Base-by-base conservation (phyloP, 1,140 invertebrate genomes). In the Phenacoccus solenopsis region DNA sequence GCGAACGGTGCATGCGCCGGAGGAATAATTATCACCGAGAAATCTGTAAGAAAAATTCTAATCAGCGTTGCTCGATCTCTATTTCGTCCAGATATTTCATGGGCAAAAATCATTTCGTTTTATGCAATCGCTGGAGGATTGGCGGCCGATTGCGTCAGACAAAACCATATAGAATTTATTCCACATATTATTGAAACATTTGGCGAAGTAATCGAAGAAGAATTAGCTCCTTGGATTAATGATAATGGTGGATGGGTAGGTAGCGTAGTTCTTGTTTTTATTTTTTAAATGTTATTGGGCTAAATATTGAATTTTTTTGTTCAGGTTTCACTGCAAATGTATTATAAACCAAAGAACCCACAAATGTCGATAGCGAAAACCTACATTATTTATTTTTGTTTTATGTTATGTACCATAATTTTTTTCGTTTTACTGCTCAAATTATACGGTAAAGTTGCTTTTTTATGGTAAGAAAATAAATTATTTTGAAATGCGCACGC, bases 201-300 rank as follows among this genome's bases (percentile, higher is more conserved):
- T 72, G 82, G 80, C 0, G 81, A 84, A 67, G 80, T 88, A 10
- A 78, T 89, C 1, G 86, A 88, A 75, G 83, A 87, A 73, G 82
- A 86, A 70, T 74, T 89, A 2, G 86, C 85, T 3, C 74, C 79
- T 21, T 90, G 87, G 87, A 85, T 90, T 7, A 83, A 85, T 70
- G 80, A 84, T 20, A 88, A 87, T 75, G 87, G 87, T 27, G 88
- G 87, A 75, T 89, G 88, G 87, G 87, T 88, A 78, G 79, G 79
- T 70, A 32, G 5, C 30, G 30, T 13, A 7, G 30, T 13, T 32
- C 13, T 13, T 32, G 13, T 7, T 32, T 32, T 32, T 7, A 13
- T 32, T 32, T 13, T 5, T 32, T 7, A 32, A 32, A 32, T 32
- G 5, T 32, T 32, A 7, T 32, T 13, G 30, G n/a, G n/a, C n/a